These are phyloP conservation scores for Xestia rhomboidea DNA, from an alignment of 2,888 invertebrate species.

Conservation along the genomic window DNA sequence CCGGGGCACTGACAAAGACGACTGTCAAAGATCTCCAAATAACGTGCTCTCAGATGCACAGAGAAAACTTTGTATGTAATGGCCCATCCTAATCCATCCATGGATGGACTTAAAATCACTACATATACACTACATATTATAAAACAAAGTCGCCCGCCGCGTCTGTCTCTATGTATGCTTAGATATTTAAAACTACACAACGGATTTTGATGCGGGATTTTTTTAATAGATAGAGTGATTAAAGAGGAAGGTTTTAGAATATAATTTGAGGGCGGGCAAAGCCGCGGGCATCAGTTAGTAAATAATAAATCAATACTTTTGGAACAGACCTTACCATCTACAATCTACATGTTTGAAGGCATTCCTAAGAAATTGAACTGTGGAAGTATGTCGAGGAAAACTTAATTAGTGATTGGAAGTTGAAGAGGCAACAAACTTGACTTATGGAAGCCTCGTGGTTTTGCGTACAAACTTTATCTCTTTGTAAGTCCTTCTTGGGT, in stretches of 20 bases:
- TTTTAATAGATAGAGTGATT: too few species aligned
- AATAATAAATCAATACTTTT: background rate
- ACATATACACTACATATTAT: too few species aligned
- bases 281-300: too few species aligned
- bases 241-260: too few species aligned
- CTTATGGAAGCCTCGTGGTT: background rate
- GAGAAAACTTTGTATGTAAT: background rate
- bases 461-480: background rate
- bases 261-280: too few species aligned
- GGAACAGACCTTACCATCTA: background rate
- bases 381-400: background rate
- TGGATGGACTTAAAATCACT: too few species aligned
- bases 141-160: too few species aligned
- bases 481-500: too few species aligned
- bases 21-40: background rate
- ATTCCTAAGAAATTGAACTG: background rate
- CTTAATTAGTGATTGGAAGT: background rate
- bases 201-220: too few species aligned
- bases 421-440: background rate
- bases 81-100: too few species aligned
- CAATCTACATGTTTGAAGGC: background rate
- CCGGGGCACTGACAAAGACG: background rate
- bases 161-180: too few species aligned
- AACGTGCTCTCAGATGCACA: background rate
- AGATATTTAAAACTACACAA: too few species aligned